Evolutionary conservation across 2,797 vertebrate species (phyloP), one percentile per base, ranked within the genome.

Genomic region (Nannoperca obscura): DNA sequence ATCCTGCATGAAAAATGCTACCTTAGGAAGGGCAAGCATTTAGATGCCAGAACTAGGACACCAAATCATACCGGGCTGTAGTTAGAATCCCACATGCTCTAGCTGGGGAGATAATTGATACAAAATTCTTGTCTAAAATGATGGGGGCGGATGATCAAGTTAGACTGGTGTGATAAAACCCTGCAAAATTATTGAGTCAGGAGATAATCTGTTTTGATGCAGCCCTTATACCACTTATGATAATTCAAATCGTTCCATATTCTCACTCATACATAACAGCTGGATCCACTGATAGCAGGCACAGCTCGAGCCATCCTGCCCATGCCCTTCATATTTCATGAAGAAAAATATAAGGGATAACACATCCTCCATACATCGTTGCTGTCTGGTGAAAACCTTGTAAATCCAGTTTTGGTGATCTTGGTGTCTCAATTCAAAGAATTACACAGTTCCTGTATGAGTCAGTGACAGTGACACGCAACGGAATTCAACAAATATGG

Each of bases 1-100:
- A 90, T 91, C 91, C 63, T 67, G 83, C 75, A 85, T 92, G 88
- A 92, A 90, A 88, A 91, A 91, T 83, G 83, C 64, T 83, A 86
- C 63, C 47, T 80, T 46, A 74, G 67, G 64, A 76, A 57, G 17
- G 3, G 57, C 59, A 64, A 73, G 49, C 65, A 74, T 86, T 86
- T 69, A 79, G 80, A 76, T 84, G 75, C 70, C 60, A 84, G 76
- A 60, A 67, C 32, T 49, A 55, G 71, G 85, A 79, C 70, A 84
- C 38, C 73, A 85, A 83, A 75, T 86, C 74, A 81, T 59, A 54
- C 32, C 5, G 0, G 32, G 77, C 32, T 80, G 75, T 46, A 64
- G 50, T 77, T 36, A 49, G 19, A 76, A 36, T 24, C 24, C 20
- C 32, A 77, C 17, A 50, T 47, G 72, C n/a, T 64, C n/a, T 36